phyloP scores from a whole-genome alignment of 2,113 vertebrate species.

The Noturus placidus region DNA sequence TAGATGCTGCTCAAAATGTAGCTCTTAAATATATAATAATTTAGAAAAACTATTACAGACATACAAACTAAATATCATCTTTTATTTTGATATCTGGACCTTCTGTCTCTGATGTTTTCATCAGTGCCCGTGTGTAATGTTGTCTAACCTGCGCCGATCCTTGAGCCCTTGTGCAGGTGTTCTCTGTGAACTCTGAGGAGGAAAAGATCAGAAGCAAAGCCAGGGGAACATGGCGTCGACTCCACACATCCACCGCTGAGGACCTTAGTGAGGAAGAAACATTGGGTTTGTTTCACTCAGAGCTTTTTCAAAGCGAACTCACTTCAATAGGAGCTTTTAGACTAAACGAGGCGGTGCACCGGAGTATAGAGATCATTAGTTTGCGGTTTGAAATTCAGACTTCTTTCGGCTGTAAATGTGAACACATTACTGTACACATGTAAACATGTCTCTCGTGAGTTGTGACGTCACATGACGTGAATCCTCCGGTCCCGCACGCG shows the following conservation, averaged over 20 bases:
- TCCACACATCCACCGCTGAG: slow-evolving; percentile 32
- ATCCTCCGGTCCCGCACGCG: no score
- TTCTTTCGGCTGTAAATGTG: no score
- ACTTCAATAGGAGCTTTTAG: neutral
- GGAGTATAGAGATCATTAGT: no score
- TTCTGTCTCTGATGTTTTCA: no score
- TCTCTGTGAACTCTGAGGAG: slow-evolving; percentile 57
- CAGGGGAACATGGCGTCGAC: slow-evolving; percentile 61
- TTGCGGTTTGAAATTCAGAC: no score
- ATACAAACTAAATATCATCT: neutral
- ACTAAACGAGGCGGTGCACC: neutral
- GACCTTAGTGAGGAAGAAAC: slow-evolving; percentile 45
- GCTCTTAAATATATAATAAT: neutral
- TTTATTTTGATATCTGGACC: no score
- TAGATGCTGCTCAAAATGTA: neutral
- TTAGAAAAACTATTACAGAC: neutral
- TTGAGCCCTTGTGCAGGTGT: slow-evolving; percentile 28
- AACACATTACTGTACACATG: no score
- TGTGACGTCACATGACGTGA: no score
- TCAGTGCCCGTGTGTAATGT: no score
- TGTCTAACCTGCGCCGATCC: slow-evolving; percentile 66
- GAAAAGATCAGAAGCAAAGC: slow-evolving; percentile 58
- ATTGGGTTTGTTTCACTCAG: neutral
- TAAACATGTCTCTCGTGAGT: no score
- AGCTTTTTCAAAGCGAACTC: no score